Evolutionary conservation across 2,797 vertebrate species (phyloP).

Genomic region (Petrocephalus schoutedeni): DNA sequence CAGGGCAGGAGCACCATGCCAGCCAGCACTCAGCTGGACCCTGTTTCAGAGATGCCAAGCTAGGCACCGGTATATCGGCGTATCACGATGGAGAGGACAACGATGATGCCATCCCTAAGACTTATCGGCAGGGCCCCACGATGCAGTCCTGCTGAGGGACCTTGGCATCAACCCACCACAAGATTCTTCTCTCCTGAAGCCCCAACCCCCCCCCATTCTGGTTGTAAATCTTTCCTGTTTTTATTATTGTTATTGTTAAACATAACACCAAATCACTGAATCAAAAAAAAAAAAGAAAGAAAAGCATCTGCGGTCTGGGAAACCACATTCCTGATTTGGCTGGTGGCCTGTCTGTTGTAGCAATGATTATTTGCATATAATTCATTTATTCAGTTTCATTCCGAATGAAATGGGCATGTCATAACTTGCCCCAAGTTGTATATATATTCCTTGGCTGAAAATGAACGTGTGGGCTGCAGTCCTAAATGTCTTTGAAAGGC

Average conservation of each 20-base stretch:
- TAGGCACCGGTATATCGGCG: constrained; percentile 45
- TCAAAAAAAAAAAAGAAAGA: not conserved
- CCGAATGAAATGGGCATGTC: not conserved
- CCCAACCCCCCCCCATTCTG: not conserved
- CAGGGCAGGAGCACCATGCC: constrained; percentile 23
- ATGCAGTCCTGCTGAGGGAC: not conserved
- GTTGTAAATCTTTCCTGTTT: constrained; percentile 6
- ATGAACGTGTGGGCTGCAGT: not conserved
- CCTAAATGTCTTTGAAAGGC: not conserved
- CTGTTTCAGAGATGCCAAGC: constrained; percentile 44
- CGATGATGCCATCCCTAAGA: constrained; percentile 39
- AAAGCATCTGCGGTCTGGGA: not conserved
- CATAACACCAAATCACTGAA: not conserved
- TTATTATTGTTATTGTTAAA: not conserved
- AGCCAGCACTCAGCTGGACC: constrained; percentile 40
- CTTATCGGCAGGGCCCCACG: constrained; percentile 45
- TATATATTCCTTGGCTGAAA: not conserved
- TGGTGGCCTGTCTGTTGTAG: not conserved
- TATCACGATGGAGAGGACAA: constrained; percentile 37
- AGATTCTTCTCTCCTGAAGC: not conserved
- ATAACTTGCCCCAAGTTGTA: not conserved
- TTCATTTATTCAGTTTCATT: not conserved
- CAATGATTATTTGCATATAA: not conserved
- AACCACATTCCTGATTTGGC: not conserved
- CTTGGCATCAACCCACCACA: not conserved